These are phyloP conservation scores for Pagetopsis macropterus DNA, from an alignment of 2,797 vertebrate genomes.

Conservation along the genomic window DNA sequence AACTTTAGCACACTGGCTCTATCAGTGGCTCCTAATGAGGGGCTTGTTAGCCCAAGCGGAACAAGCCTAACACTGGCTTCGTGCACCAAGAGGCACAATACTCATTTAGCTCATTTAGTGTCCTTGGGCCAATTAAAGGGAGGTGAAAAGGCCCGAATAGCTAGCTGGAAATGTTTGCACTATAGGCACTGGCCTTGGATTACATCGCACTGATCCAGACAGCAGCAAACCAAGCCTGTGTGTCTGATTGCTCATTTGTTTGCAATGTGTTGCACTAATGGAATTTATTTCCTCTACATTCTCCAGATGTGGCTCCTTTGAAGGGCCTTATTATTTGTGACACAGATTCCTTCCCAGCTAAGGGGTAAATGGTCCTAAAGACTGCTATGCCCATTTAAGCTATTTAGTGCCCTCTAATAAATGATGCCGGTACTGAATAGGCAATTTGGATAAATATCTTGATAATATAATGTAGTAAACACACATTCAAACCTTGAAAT, in stretches of 20 bases:
- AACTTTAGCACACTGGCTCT: conserved; percentile 58
- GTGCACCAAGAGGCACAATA: conserved; percentile 73
- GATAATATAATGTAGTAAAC: conserved; percentile 30
- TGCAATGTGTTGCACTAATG: conserved; percentile 77
- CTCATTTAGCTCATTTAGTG: conserved; percentile 80
- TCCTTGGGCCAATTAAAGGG: conserved; percentile 78
- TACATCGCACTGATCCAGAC: conserved; percentile 40
- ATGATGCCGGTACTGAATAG: conserved; percentile 37
- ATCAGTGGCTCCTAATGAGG: conserved; percentile 77
- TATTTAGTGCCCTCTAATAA: conserved; percentile 52
- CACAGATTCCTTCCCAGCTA: conserved; percentile 62
- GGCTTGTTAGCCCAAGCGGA: conserved; percentile 72
- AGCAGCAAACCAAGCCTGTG: conserved; percentile 42
- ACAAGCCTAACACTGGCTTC: conserved; percentile 71
- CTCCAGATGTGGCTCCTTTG: conserved; percentile 67
- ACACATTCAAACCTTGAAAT: conserved; percentile 10
- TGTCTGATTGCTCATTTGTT: conserved; percentile 78
- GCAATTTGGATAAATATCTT: conserved; percentile 33
- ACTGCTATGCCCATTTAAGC: conserved; percentile 43
- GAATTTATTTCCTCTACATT: conserved; percentile 79
- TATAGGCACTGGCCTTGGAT: conserved; percentile 49
- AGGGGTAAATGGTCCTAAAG: conserved; percentile 69
- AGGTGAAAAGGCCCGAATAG: conserved; percentile 66
- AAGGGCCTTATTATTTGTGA: conserved; percentile 73
- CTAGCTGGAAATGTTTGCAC: conserved; percentile 63